phyloP scores from a whole-genome alignment of 2,113 vertebrate species.

The Xerus inauris region DNA sequence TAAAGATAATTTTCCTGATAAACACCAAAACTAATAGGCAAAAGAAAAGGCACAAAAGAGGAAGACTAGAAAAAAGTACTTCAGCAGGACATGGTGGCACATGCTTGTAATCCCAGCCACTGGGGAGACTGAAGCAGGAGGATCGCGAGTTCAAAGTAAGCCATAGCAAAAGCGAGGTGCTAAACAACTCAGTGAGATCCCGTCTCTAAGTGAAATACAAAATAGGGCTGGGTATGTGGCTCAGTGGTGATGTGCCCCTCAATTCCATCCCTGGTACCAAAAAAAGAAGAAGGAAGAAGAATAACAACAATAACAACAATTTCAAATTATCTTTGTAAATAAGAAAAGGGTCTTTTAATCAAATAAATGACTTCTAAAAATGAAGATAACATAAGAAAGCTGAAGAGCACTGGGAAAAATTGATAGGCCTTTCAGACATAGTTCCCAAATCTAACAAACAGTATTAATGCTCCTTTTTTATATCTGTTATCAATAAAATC shows the following conservation, averaged over 20 bases:
- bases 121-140: no score
- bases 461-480: not conserved
- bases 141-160: no score
- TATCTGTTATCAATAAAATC: slow-evolving; percentile 9
- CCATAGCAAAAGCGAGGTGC: no score
- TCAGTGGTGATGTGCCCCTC: no score
- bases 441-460: not conserved
- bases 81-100: no score
- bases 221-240: no score
- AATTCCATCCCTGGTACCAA: no score
- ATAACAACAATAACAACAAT: no score
- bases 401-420: not conserved
- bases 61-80: not conserved
- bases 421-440: not conserved
- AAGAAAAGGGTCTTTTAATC: not conserved
- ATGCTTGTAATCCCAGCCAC: no score
- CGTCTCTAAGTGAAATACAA: no score
- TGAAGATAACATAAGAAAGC: not conserved
- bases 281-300: no score
- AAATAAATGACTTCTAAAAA: not conserved
- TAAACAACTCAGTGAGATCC: no score
- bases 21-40: not conserved
- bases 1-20: not conserved
- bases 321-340: slow-evolving; percentile 10
- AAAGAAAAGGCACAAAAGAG: not conserved